Evolutionary conservation across 2,888 invertebrate genomes (phyloP).

Genomic region (Eilema depressum): DNA sequence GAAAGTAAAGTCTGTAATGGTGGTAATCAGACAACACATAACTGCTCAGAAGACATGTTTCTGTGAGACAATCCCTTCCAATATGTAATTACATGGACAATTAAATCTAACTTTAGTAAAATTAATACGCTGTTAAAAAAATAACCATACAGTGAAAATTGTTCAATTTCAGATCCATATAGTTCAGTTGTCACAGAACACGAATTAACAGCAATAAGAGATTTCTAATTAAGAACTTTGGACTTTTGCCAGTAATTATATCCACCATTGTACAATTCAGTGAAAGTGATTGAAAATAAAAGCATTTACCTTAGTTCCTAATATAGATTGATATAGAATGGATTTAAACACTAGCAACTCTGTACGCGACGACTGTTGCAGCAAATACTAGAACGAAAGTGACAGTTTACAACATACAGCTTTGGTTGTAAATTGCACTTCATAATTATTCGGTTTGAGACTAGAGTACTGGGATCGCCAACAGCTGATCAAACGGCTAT

Average conservation of each 20-base stretch:
- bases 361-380: constrained; percentile 27
- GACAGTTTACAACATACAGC: constrained; percentile 42
- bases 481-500: constrained; percentile 85
- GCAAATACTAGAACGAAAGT: constrained; percentile 44
- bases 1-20: neutral
- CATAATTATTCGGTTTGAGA: constrained; percentile 62
- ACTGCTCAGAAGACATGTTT: neutral
- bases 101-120: constrained; percentile 5
- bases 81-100: constrained; percentile 8
- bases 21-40: neutral
- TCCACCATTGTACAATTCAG: constrained; percentile 54
- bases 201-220: constrained; percentile 67
- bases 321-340: constrained; percentile 35
- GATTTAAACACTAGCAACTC: constrained; percentile 24
- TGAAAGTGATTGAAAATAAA: constrained; percentile 60
- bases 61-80: neutral
- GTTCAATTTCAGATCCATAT: constrained; percentile 21
- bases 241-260: constrained; percentile 71
- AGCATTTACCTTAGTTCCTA: constrained; percentile 62
- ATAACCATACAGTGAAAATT: constrained; percentile 25
- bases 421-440: constrained; percentile 47
- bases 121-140: constrained; percentile 7
- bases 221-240: constrained; percentile 75
- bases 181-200: constrained; percentile 47
- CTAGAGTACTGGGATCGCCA: constrained; percentile 69